Evolutionary conservation across 2,888 invertebrate genomes (phyloP), one percentile per base, ranked within the genome.

Genomic region (Drosophila recens): DNA sequence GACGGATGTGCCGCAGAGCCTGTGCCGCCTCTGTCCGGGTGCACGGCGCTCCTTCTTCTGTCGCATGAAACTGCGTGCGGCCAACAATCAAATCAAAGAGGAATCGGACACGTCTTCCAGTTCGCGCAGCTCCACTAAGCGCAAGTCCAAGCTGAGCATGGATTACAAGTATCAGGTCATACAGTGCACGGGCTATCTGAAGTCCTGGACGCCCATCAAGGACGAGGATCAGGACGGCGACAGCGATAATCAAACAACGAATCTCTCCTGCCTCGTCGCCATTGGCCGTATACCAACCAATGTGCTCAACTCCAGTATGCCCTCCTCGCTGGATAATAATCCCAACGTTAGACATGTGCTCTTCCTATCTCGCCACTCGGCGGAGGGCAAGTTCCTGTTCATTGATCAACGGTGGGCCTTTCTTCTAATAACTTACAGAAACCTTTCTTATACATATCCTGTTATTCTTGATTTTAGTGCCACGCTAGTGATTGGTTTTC

Each of bases 1-100:
- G 93, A 95, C 97, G 1, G 97, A 97, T 90, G 93, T 97, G 66
- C 96, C 96, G 6, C 95, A 96, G 76, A 96, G 95, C 36, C 94
- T 95, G 8, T 95, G 97, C 0, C 94, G 96, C 30, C 93, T 98
- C 10, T 96, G 97, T 91, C 96, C 98, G 0, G 98, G 98, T 5
- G 97, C 98, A 0, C 94, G 98, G 3, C 94, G 98, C 40, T 98
- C 98, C 0, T 98, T 98, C 92, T 97, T 97, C 93, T 98, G 98
- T 91, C 95, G 98, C 70, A 98, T 98, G 96, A 98, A 98, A 92
- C 95, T 96, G 86, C 96, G 96, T 91, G 91, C 94, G 9, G 87
- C 93, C 3, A 93, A 94, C 15, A 94, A 94, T 87, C 94, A 96
- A 68, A 89, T 92, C 5, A 97, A 97, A 92, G 96, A 97, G 88